Evolutionary conservation across 2,888 invertebrate genomes (phyloP).

Genomic region (Ophraella communa): DNA sequence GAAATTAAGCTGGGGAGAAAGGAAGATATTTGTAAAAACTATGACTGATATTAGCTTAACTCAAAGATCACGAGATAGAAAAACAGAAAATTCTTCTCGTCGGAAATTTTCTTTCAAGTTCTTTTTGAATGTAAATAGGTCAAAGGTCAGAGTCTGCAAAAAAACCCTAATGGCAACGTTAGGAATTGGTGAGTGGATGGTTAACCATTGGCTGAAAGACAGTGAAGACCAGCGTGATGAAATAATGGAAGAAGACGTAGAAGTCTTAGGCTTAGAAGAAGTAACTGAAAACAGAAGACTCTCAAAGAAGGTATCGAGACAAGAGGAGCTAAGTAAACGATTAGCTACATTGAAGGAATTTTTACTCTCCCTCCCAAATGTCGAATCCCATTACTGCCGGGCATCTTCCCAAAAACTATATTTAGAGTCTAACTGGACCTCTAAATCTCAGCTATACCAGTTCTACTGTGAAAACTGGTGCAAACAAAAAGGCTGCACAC

Average conservation of each 20-base stretch:
- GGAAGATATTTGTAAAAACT: slow-evolving; percentile 3
- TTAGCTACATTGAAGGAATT: background rate
- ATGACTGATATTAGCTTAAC: slow-evolving; percentile 4
- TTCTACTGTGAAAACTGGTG: background rate
- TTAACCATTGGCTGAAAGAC: background rate
- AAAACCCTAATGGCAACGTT: slow-evolving; percentile 2
- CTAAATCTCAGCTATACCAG: background rate
- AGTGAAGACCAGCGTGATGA: background rate
- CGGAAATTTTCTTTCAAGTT: background rate
- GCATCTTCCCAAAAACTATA: slow-evolving; percentile 6
- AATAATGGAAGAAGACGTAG: background rate
- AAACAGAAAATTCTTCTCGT: slow-evolving; percentile 1
- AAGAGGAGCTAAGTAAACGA: background rate
- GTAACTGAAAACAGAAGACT: background rate
- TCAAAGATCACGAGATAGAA: background rate
- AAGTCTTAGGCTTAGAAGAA: background rate
- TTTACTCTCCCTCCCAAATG: slow-evolving; percentile 1
- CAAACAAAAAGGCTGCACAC: background rate
- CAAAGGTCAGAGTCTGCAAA: background rate
- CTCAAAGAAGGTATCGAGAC: slow-evolving; percentile 2
- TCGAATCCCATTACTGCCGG: no score
- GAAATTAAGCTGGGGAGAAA: background rate
- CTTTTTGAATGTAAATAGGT: background rate
- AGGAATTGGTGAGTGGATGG: background rate
- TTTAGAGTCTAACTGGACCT: slow-evolving; percentile 3